phyloP scores from a whole-genome alignment of 2,888 invertebrate species.

The Pecten maximus region DNA sequence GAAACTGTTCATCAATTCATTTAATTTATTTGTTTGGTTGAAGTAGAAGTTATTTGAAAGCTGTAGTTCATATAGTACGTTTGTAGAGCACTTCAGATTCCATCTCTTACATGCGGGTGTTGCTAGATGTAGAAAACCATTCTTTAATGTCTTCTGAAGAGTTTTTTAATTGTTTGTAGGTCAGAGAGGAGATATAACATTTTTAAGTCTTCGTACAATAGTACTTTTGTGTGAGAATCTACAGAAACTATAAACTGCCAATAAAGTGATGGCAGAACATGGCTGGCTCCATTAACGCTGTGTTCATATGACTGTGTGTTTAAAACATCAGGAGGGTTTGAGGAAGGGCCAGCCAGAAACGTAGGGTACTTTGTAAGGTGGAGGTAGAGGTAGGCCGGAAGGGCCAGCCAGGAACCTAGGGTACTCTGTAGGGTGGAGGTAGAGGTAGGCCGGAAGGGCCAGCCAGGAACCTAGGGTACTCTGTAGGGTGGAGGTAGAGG shows the following conservation, averaged over 20 bases:
- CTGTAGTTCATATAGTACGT: neutral
- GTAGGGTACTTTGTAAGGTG: too few species aligned
- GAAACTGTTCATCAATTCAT: neutral
- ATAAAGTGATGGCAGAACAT: neutral
- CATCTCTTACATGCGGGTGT: neutral
- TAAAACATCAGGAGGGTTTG: neutral
- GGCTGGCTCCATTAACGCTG: neutral
- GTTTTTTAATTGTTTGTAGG: slow-evolving; percentile 18
- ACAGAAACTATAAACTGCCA: neutral
- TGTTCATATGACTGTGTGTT: neutral
- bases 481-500: too few species aligned
- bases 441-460: too few species aligned
- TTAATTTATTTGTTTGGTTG: neutral
- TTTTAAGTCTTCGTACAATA: neutral
- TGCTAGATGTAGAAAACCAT: neutral
- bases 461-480: too few species aligned
- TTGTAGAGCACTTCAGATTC: neutral
- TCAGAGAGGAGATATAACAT: neutral
- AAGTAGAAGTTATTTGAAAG: neutral
- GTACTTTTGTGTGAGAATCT: neutral
- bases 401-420: too few species aligned
- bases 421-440: too few species aligned
- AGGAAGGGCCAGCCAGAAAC: neutral
- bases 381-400: too few species aligned
- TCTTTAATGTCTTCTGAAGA: slow-evolving; percentile 7